Conservation (phyloP, 1,140 invertebrate genomes). For the Nixonia krombeini region DNA sequence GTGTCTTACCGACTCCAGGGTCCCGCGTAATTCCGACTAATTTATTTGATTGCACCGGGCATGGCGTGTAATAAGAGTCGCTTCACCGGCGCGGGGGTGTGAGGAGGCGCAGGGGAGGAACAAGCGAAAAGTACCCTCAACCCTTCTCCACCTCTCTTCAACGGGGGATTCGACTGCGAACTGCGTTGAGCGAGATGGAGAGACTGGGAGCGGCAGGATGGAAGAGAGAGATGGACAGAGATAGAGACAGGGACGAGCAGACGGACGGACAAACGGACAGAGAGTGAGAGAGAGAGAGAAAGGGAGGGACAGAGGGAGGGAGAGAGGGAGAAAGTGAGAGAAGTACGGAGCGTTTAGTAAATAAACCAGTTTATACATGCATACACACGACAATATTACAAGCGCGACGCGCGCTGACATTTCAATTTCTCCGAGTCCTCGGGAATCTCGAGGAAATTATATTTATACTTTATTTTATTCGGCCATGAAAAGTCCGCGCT, state of each 20-base stretch:
- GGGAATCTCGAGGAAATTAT: conserved; percentile 33
- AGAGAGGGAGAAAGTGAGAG: neutral
- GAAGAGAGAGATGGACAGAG: no score
- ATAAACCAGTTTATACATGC: conserved; percentile 46
- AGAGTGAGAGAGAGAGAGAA: neutral
- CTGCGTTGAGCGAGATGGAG: neutral
- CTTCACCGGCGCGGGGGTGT: neutral
- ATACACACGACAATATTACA: conserved; percentile 34
- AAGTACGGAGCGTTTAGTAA: conserved; percentile 31
- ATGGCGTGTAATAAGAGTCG: conserved; percentile 53
- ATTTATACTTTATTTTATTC: conserved; percentile 47
- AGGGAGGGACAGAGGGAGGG: no score
- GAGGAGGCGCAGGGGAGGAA: neutral
- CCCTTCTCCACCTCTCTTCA: conserved; percentile 8
- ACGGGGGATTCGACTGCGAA: neutral
- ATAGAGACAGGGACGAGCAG: no score
- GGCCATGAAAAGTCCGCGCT: conserved; percentile 42
- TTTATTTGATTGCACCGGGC: conserved; percentile 57
- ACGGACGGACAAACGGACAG: no score
- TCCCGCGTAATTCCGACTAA: conserved; percentile 58
- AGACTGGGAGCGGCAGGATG: no score
- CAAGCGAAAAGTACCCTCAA: neutral
- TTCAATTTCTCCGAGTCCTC: conserved; percentile 42
- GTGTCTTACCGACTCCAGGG: conserved; percentile 30
- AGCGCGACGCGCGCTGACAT: conserved; percentile 43